Evolutionary conservation across 2,888 invertebrate species (phyloP).

Genomic region (Idaea aversata): DNA sequence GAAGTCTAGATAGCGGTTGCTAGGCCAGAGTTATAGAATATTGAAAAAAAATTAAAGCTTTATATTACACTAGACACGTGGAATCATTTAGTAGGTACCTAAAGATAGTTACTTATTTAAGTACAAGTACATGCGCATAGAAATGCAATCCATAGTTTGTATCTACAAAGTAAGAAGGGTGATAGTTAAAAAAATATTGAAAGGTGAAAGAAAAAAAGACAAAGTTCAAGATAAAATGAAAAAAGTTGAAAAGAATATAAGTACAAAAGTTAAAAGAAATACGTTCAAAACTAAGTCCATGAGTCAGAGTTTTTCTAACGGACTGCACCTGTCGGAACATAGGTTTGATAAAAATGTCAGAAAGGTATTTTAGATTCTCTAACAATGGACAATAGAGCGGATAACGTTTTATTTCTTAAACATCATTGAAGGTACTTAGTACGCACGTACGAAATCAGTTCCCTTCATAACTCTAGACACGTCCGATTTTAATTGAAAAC

Average conservation of each 20-base stretch:
- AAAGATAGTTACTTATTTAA: background rate
- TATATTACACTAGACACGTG: conserved; percentile 14
- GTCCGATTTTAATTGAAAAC: no score
- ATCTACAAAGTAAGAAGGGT: background rate
- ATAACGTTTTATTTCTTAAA: background rate
- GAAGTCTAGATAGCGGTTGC: conserved; percentile 3
- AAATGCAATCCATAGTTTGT: background rate
- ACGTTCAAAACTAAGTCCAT: background rate
- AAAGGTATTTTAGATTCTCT: background rate
- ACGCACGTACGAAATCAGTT: no score
- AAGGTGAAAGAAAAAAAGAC: no score
- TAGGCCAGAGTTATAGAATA: conserved; percentile 13
- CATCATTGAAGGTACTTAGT: background rate
- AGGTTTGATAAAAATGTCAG: background rate
- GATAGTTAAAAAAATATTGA: no score
- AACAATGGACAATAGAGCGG: conserved; percentile 2
- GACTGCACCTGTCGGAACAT: background rate
- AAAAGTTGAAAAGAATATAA: background rate
- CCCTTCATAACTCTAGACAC: no score
- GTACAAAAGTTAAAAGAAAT: background rate
- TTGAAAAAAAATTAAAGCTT: conserved; percentile 7
- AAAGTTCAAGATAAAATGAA: background rate
- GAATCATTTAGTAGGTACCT: conserved; percentile 6
- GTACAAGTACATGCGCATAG: background rate
- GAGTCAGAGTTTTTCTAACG: no score